Evolutionary conservation across 2,888 invertebrate genomes (phyloP).

Genomic region (Drosophila limbata): DNA sequence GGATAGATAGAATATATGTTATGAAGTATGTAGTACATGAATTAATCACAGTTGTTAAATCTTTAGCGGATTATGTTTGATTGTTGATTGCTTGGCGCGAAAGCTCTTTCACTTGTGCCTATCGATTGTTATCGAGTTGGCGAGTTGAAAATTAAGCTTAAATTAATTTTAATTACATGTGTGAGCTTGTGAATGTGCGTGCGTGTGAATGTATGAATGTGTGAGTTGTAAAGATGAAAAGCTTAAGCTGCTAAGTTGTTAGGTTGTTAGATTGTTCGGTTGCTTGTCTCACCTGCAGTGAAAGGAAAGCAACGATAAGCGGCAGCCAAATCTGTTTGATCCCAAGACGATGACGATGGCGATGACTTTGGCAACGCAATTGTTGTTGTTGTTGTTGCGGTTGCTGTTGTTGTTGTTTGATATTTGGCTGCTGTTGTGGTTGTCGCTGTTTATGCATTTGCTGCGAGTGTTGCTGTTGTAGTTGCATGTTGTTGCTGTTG

Average conservation of each 20-base stretch:
- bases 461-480: slow-evolving; percentile 40
- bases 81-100: slow-evolving; percentile 1
- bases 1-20: neutral
- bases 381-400: slow-evolving; percentile 35
- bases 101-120: slow-evolving; percentile 44
- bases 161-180: slow-evolving; percentile 57
- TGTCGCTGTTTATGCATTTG: slow-evolving; percentile 24
- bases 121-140: slow-evolving; percentile 48
- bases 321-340: slow-evolving; percentile 83
- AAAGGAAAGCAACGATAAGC: slow-evolving; percentile 81
- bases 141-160: slow-evolving; percentile 23
- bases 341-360: slow-evolving; percentile 70
- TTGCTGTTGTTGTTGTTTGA: slow-evolving; percentile 23
- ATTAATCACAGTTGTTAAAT: neutral
- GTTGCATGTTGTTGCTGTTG: slow-evolving; percentile 29
- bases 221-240: slow-evolving; percentile 16
- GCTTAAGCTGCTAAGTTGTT: slow-evolving; percentile 30
- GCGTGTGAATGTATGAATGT: slow-evolving; percentile 11
- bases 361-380: slow-evolving; percentile 49
- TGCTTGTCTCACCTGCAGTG: slow-evolving; percentile 82
- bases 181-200: slow-evolving; percentile 12
- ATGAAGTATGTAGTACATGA: neutral
- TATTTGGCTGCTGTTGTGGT: slow-evolving; percentile 22
- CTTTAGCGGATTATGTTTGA: neutral
- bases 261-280: slow-evolving; percentile 3